Percentiles rank a stretch among this genome's conserved stretches.
phyloP scores from a whole-genome alignment of 2,888 invertebrate species.

The Drosophila merina region DNA sequence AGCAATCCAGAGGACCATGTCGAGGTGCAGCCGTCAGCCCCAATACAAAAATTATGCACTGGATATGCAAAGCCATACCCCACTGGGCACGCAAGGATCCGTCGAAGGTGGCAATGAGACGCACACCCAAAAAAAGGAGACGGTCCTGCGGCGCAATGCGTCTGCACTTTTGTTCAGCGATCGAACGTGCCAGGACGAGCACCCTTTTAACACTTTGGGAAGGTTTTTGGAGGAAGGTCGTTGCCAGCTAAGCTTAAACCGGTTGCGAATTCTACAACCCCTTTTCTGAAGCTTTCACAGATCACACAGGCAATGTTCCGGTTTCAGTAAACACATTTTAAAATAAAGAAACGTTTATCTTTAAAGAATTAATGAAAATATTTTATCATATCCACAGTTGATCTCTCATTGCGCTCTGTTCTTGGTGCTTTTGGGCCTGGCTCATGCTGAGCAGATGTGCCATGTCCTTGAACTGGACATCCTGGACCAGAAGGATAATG shows the following conservation, averaged over 20 bases:
- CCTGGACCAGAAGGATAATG: constrained; percentile 83
- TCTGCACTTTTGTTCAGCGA: constrained; percentile 48
- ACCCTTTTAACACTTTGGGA: constrained; percentile 60
- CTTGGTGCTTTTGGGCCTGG: constrained; percentile 81
- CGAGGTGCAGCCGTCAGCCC: constrained; percentile 60
- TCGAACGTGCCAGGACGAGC: constrained; percentile 69
- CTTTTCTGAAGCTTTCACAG: not conserved
- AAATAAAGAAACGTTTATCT: not conserved
- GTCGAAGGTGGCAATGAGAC: constrained; percentile 40
- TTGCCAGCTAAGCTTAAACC: constrained; percentile 10
- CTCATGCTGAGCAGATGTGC: constrained; percentile 83
- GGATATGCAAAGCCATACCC: constrained; percentile 84
- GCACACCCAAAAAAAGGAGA: constrained; percentile 46
- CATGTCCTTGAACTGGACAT: constrained; percentile 82
- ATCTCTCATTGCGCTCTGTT: constrained; percentile 82
- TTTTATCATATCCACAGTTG: constrained; percentile 64
- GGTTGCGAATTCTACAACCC: constrained; percentile 34
- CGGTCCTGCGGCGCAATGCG: constrained; percentile 76
- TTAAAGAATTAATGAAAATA: not conserved
- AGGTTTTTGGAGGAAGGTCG: not conserved
- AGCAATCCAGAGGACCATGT: constrained; percentile 52
- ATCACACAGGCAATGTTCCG: constrained; percentile 16
- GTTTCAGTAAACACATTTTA: not conserved
- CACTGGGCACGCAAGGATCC: constrained; percentile 73
- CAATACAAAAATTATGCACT: constrained; percentile 82